These are phyloP conservation scores for Ligdia adustata DNA, from an alignment of 2,888 invertebrate species.

Conservation along the genomic window DNA sequence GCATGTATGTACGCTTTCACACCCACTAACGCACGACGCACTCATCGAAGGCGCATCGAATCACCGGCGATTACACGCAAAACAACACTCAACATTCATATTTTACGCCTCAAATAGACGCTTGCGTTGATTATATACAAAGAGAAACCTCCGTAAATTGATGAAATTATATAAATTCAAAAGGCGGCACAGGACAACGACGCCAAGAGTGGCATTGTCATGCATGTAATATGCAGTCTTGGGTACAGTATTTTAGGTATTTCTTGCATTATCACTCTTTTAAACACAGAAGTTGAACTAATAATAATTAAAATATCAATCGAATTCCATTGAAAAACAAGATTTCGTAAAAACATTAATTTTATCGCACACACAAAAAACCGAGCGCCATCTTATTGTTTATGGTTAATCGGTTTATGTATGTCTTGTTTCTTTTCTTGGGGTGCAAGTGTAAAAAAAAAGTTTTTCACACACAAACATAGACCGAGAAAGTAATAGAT, in stretches of 20 bases:
- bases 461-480: too few species aligned
- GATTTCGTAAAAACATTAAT: slow-evolving; percentile 74
- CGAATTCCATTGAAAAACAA: slow-evolving; percentile 47
- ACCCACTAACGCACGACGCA: slow-evolving; percentile 76
- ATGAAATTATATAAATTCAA: slow-evolving; percentile 64
- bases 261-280: slow-evolving; percentile 33
- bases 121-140: slow-evolving; percentile 42
- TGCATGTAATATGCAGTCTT: slow-evolving; percentile 60
- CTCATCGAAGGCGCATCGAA: slow-evolving; percentile 71
- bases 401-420: slow-evolving; percentile 65
- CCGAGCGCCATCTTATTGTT: slow-evolving; percentile 83
- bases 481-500: too few species aligned
- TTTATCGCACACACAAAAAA: slow-evolving; percentile 83
- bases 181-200: slow-evolving; percentile 77
- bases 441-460: slow-evolving; percentile 17
- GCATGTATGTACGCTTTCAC: slow-evolving; percentile 81
- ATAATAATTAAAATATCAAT: slow-evolving; percentile 35
- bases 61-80: slow-evolving; percentile 45
- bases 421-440: slow-evolving; percentile 28
- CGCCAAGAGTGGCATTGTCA: slow-evolving; percentile 74
- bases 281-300: slow-evolving; percentile 36
- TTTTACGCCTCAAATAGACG: slow-evolving; percentile 38
- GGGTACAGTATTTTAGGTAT: slow-evolving; percentile 37
- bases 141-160: slow-evolving; percentile 55
- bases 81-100: slow-evolving; percentile 47